Evolutionary conservation across 2,797 vertebrate species (phyloP).

Genomic region (Manis javanica): DNA sequence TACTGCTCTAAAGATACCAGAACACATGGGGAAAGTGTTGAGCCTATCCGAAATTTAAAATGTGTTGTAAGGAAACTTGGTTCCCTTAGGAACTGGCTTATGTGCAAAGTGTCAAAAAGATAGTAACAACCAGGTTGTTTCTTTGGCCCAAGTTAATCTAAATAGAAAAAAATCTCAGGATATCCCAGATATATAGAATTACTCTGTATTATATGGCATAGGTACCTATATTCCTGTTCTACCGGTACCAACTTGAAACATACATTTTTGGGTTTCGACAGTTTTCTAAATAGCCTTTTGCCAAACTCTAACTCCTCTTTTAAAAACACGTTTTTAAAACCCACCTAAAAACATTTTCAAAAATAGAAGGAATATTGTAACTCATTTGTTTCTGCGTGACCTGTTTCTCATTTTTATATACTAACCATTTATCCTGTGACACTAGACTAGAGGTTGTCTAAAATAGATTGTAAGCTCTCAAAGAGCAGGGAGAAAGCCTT

Average conservation of each 20-base stretch:
- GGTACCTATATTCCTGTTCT: not conserved
- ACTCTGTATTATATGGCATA: not conserved
- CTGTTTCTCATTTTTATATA: not conserved
- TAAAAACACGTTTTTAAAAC: constrained; percentile 43
- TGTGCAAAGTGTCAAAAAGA: not conserved
- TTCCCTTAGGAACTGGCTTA: constrained; percentile 3
- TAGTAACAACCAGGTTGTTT: constrained; percentile 7
- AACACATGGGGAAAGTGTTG: constrained; percentile 32
- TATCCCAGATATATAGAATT: not conserved
- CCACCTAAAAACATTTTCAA: constrained; percentile 8
- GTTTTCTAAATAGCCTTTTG: constrained; percentile 24
- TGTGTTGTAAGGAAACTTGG: constrained; percentile 15
- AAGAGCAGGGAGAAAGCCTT: not conserved
- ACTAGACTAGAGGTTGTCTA: not conserved
- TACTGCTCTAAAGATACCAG: not conserved
- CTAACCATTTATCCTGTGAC: constrained; percentile 20
- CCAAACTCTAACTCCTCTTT: not conserved
- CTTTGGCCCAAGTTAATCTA: constrained; percentile 16
- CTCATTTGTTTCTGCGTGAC: constrained; percentile 30
- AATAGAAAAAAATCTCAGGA: not conserved
- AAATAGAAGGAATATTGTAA: constrained; percentile 49
- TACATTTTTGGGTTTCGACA: not conserved
- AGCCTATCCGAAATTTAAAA: not conserved
- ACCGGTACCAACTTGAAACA: not conserved
- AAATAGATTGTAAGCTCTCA: constrained; percentile 39